Evolutionary conservation across 2,797 vertebrate species (phyloP).

Genomic region (Chaenodraco wilsoni): DNA sequence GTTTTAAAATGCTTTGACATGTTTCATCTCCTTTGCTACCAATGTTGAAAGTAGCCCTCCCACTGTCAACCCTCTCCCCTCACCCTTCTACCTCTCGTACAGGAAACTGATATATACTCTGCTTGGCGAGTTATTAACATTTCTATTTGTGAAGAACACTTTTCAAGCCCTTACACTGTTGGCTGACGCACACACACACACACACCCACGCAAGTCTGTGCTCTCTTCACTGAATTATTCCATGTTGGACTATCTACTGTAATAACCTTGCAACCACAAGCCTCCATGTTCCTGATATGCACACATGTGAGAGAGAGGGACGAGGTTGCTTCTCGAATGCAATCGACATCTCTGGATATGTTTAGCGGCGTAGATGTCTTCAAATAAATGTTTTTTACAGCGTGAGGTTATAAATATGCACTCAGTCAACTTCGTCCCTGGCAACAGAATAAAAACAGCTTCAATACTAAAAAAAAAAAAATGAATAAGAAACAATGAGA

Average conservation of each 20-base stretch:
- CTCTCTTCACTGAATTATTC: slow-evolving; percentile 77
- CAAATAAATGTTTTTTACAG: slow-evolving; percentile 14
- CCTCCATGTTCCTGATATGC: slow-evolving; percentile 64
- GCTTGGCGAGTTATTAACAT: slow-evolving; percentile 77
- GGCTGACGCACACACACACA: slow-evolving; percentile 60
- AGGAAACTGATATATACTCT: slow-evolving; percentile 70
- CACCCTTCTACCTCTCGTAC: slow-evolving; percentile 48
- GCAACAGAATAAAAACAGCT: slow-evolving; percentile 16
- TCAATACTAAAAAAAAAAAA: neutral
- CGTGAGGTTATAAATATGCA: slow-evolving; percentile 8
- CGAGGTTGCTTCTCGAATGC: slow-evolving; percentile 22
- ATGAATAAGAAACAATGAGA: slow-evolving; percentile 20
- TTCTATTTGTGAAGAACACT: slow-evolving; percentile 80
- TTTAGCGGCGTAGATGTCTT: neutral
- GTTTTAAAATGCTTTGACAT: slow-evolving; percentile 2
- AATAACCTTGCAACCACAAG: slow-evolving; percentile 63
- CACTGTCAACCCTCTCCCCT: slow-evolving; percentile 33
- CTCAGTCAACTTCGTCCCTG: slow-evolving; percentile 2
- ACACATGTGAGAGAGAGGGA: slow-evolving; percentile 13
- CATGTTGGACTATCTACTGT: slow-evolving; percentile 79
- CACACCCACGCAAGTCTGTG: slow-evolving; percentile 65
- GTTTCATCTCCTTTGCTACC: slow-evolving; percentile 3
- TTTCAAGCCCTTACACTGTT: slow-evolving; percentile 64
- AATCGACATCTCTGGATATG: slow-evolving; percentile 30
- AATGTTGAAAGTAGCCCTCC: neutral